Percentiles rank a stretch among this genome's conserved stretches.
phyloP scores from a whole-genome alignment of 2,113 vertebrate species.

The Pterocles gutturalis region DNA sequence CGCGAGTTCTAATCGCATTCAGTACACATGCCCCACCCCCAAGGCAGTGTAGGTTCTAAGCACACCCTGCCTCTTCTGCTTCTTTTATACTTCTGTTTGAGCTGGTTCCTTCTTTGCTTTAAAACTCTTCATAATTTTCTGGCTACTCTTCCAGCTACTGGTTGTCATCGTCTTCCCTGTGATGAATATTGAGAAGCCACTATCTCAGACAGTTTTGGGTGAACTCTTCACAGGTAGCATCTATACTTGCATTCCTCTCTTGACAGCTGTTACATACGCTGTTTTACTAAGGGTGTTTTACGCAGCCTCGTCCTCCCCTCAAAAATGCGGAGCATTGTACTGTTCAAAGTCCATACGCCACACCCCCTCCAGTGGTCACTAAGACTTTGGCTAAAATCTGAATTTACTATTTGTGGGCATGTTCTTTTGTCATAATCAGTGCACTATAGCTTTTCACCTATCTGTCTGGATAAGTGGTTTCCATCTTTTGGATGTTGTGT shows the following conservation, averaged over 20 bases:
- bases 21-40: rapidly evolving
- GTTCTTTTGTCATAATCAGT: not conserved
- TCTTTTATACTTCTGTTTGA: not conserved
- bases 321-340: not conserved
- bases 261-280: not conserved
- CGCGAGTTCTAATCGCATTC: not conserved
- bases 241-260: not conserved
- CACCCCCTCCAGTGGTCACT: not conserved
- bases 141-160: not conserved
- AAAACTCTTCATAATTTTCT: not conserved
- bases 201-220: not conserved
- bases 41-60: not conserved
- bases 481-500: not conserved
- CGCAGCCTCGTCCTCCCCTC: not conserved
- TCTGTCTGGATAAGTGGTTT: not conserved
- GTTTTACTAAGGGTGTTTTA: not conserved
- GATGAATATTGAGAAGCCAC: not conserved
- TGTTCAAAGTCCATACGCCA: not conserved
- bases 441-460: not conserved
- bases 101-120: not conserved
- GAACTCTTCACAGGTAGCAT: not conserved
- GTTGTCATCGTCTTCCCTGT: not conserved
- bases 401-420: not conserved
- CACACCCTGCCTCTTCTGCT: not conserved
- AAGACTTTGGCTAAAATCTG: not conserved